These are phyloP conservation scores for Artibeus lituratus DNA, from an alignment of 2,797 vertebrate species.

Conservation along the genomic window DNA sequence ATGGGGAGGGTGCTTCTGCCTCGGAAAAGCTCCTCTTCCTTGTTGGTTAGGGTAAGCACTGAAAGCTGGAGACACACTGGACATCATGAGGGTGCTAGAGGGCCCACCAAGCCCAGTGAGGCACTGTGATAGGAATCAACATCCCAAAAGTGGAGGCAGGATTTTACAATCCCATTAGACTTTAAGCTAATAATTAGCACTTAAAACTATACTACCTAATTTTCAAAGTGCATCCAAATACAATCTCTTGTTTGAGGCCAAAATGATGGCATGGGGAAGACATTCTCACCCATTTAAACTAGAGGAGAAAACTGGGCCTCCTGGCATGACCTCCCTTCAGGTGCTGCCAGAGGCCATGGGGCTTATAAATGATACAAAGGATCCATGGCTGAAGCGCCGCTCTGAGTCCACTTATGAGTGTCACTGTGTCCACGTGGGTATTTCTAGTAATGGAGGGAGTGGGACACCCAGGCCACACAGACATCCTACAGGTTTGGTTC, in stretches of 20 bases:
- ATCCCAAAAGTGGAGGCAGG: not conserved
- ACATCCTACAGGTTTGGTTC: not conserved
- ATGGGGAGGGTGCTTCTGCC: fast-evolving
- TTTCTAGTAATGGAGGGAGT: fast-evolving
- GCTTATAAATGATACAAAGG: not conserved
- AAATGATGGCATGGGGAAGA: not conserved
- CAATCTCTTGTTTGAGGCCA: not conserved
- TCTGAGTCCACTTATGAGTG: not conserved
- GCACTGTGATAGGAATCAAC: not conserved
- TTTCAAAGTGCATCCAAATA: not conserved
- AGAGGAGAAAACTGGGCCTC: not conserved
- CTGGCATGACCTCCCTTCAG: not conserved
- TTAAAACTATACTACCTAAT: not conserved
- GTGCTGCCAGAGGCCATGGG: not conserved
- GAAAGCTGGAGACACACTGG: not conserved
- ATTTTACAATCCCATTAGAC: not conserved
- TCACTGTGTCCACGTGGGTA: fast-evolving
- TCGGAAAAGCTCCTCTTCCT: not conserved
- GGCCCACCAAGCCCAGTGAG: no score
- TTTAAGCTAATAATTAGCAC: not conserved
- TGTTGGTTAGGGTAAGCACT: fast-evolving
- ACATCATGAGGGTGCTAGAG: no score
- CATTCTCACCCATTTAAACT: not conserved
- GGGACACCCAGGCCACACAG: not conserved
- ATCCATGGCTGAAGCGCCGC: not conserved